Base-by-base conservation (phyloP, 2,797 vertebrate genomes). In the Botia almorhae region DNA sequence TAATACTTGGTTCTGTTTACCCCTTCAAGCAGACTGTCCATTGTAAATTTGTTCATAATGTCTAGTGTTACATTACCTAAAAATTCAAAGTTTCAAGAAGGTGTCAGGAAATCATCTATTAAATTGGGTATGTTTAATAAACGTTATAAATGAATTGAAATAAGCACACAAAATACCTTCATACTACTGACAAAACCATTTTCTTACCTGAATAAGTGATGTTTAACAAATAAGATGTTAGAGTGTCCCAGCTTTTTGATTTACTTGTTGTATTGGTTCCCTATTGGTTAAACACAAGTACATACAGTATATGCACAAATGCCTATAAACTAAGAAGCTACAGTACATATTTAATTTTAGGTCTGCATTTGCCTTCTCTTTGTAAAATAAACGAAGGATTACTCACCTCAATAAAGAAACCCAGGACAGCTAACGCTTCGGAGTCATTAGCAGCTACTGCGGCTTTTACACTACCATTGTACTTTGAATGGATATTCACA, bases 1-100 rank as follows among this genome's bases (percentile, higher is more conserved):
- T 91, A 94, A 88, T 90, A 94, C 0, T 65, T 33, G 0, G 12
- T 17, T 19, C 67, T 78, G 74, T 90, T 61, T 69, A 94, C 90
- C 0, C 64, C 8, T 5, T 88, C 87, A 2, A 94, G 86, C 67
- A 94, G 80, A 87, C 91, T 89, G 33, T 85, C 53, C 33, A 87
- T n/a, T 19, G 86, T 71, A 12, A 84, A 36, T 33, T 61, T 0
- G 43, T 78, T 19, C 46, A 46, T 64, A 26, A 87, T 80, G 26
- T 81, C 56, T 2, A 13, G 0, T 26, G 56, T 6, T 16, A 26
- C 0, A 48, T 14, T 17, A 65, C 65, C 88, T 87, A 60, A 76
- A 51, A 50, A 50, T n/a, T 60, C 13, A 68, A 68, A 21, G 55
- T 0, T 0, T 50, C 0, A 63, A 39, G 1, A 29, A 1, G 6